Percentiles rank a stretch among this genome's conserved stretches.
phyloP scores from a whole-genome alignment of 1,140 invertebrate species.

The Eciton burchellii region DNA sequence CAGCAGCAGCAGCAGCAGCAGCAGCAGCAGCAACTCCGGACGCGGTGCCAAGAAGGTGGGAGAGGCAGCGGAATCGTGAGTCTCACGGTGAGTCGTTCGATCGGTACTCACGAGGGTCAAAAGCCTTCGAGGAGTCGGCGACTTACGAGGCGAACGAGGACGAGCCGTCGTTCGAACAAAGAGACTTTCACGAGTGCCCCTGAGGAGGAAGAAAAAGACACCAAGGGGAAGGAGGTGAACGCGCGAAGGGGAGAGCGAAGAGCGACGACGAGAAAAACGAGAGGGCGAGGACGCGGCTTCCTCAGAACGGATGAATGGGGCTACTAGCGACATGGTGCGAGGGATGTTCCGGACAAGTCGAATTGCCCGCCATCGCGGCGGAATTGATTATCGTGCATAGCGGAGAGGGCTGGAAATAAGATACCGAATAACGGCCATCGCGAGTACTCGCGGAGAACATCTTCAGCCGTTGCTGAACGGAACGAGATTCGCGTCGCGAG shows the following conservation, averaged over 20 bases:
- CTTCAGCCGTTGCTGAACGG: not conserved
- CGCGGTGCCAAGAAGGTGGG: constrained; percentile 33
- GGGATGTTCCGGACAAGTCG: constrained; percentile 44
- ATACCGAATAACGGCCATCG: constrained; percentile 11
- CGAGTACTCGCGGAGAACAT: not conserved
- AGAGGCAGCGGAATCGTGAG: constrained; percentile 58
- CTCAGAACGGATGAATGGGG: constrained; percentile 48
- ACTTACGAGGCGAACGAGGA: constrained; percentile 61
- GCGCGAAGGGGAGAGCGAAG: constrained; percentile 51
- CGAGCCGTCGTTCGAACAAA: constrained; percentile 61
- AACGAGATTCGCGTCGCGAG: not conserved
- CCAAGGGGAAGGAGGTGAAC: constrained; percentile 21
- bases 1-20: too few species aligned
- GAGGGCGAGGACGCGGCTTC: constrained; percentile 50
- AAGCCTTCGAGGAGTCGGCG: constrained; percentile 61
- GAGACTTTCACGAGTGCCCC: constrained; percentile 56
- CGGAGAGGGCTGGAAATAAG: constrained; percentile 37
- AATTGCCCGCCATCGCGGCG: constrained; percentile 56
- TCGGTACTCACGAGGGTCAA: constrained; percentile 61
- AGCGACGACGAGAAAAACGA: constrained; percentile 57
- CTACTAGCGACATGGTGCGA: constrained; percentile 50
- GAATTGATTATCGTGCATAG: constrained; percentile 45
- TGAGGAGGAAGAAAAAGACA: constrained; percentile 58
- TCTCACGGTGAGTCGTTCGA: constrained; percentile 62
- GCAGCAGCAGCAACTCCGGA: constrained; percentile 42